Evolutionary conservation across 2,113 vertebrate species (phyloP).

Genomic region (Pavo muticus): DNA sequence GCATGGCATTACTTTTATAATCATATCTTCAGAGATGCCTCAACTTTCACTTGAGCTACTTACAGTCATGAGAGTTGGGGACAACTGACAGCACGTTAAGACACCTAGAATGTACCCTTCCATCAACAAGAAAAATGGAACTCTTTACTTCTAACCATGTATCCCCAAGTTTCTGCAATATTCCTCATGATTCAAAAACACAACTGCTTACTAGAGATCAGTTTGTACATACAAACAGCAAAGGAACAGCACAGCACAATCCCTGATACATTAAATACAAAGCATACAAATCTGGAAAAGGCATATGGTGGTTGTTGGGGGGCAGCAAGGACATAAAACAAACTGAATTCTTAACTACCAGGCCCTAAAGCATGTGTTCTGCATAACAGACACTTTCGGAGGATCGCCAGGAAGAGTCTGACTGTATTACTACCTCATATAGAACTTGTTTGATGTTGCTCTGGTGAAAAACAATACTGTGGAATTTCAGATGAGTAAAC

Average conservation of each 20-base stretch:
- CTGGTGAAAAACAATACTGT: slow-evolving; percentile 27
- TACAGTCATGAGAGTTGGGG: slow-evolving; percentile 11
- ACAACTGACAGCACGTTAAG: neutral
- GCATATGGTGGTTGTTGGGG: neutral
- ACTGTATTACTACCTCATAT: neutral
- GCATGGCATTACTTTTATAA: slow-evolving; percentile 35
- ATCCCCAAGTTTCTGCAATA: slow-evolving; percentile 9
- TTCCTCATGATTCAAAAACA: neutral
- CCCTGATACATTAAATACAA: slow-evolving; percentile 33
- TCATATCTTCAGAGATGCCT: neutral
- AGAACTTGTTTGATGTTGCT: slow-evolving; percentile 16
- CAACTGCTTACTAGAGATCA: neutral
- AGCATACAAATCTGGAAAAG: neutral
- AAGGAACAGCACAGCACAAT: neutral
- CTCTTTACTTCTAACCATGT: neutral
- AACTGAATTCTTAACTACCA: slow-evolving; percentile 7
- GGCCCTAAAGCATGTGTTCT: neutral
- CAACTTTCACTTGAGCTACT: slow-evolving; percentile 19
- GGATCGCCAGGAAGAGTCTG: slow-evolving; percentile 32
- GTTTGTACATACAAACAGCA: neutral
- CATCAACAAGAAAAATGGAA: neutral
- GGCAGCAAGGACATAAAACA: neutral
- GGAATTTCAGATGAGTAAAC: slow-evolving; percentile 44
- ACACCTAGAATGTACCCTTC: neutral
- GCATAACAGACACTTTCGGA: neutral